A percentile compares a stretch with the other conserved stretches of the same genome.
Conservation (phyloP, 2,888 invertebrate species). For the Microctonus hyperodae region DNA sequence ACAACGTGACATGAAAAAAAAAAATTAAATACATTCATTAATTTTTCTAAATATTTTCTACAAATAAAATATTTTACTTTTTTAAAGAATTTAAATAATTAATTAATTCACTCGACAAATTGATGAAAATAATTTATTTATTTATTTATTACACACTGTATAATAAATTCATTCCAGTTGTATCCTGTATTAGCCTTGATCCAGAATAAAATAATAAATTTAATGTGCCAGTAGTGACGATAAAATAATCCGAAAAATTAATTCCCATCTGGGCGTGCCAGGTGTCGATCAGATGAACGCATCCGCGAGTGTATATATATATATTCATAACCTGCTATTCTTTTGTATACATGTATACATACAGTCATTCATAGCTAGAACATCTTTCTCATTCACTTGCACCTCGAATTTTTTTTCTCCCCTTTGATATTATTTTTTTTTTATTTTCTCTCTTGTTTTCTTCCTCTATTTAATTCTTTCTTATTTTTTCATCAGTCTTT, state of each 20-base stretch:
- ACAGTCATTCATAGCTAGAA: too few relatives aligned
- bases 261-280: slow-evolving; percentile 55
- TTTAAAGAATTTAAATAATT: too few relatives aligned
- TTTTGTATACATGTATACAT: not conserved
- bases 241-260: slow-evolving; percentile 62
- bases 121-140: too few relatives aligned
- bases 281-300: slow-evolving; percentile 47
- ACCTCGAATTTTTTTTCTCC: not conserved
- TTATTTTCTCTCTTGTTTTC: not conserved
- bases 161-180: too few relatives aligned
- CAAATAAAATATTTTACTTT: too few relatives aligned
- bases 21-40: not conserved
- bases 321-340: too few relatives aligned
- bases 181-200: not conserved
- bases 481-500: not conserved
- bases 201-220: not conserved
- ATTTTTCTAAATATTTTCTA: too few relatives aligned
- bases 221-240: not conserved
- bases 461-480: not conserved
- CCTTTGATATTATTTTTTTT: not conserved
- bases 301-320: not conserved
- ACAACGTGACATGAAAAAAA: too few relatives aligned
- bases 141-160: too few relatives aligned
- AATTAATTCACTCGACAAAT: too few relatives aligned
- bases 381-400: not conserved